Evolutionary conservation across 2,888 invertebrate genomes (phyloP), one percentile per base, ranked within the genome.

Genomic region (Ashinkailepas kermadecensis): DNA sequence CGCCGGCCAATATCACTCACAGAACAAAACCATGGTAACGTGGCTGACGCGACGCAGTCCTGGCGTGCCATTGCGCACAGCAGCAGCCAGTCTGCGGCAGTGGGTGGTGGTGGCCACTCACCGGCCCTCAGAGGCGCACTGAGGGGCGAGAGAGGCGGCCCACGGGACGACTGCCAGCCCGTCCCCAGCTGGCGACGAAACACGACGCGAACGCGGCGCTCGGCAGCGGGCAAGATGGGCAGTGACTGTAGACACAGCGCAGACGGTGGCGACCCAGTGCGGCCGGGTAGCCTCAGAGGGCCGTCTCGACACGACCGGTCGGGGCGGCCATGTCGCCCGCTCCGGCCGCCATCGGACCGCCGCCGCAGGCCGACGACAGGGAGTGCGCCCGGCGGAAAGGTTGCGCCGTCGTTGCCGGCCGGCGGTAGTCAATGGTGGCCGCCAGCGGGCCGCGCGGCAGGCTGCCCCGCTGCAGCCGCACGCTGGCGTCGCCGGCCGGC

Each of bases 361-460:
- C 23, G 70, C 11, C 70, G 70, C 15, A 13, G 21, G 64, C n/a
- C 23, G 25, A 21, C n/a, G 25, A 4, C 59, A 59, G 59, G 1
- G 15, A 59, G 59, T 59, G 67, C 9, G 67, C 2, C 25, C 67
- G 67, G 11, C 67, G 11, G 25, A 15, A 23, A 25, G n/a, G 67
- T 25, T 59, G 59, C 1, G 15, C 59, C 59, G 59, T 25, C 67
- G 15, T 1, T 25, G 70, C 70, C 25, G 21, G 74, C 54, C 21
- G 56, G 11, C 56, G 3, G 56, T 56, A 74, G 54, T 21, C 21
- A 15, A 74, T 54, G 8, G 74, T 74, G 21, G 74, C 15, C 10
- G 74, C 74, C 74, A 74, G 74, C 74, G 74, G 74, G 9, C 74
- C 74, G 56, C 74, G 74, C 74, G 74, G 74, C 74, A 54, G 74